phyloP scores from a whole-genome alignment of 2,888 invertebrate species.

The Dendrolimus pini region DNA sequence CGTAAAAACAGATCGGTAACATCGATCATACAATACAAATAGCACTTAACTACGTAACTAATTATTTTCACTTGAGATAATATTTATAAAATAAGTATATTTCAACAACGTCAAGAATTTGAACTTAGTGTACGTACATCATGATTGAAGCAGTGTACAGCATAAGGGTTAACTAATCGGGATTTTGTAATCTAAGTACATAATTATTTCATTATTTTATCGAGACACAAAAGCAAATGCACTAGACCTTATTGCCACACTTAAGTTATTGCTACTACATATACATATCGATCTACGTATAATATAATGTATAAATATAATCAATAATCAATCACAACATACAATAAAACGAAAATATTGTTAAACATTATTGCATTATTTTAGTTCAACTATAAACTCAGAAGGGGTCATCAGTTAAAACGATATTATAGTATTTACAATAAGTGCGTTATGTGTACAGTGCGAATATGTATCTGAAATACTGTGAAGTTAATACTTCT shows the following conservation, averaged over 20 bases:
- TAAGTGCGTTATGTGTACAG: conserved; percentile 52
- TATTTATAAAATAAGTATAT: conserved; percentile 63
- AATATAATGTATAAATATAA: conserved; percentile 63
- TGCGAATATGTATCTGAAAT: conserved; percentile 38
- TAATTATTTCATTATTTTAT: conserved; percentile 20
- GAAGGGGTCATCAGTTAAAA: conserved; percentile 37
- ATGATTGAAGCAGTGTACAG: conserved; percentile 65
- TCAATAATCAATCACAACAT: conserved; percentile 67
- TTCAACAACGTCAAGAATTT: conserved; percentile 61
- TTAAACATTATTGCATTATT: conserved; percentile 65
- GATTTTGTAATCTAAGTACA: conserved; percentile 38
- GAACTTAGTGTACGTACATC: conserved; percentile 61
- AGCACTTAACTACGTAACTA: conserved; percentile 51
- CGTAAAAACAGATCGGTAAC: conserved; percentile 5
- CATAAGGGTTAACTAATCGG: conserved; percentile 30
- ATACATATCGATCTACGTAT: conserved; percentile 58
- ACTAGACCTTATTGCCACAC: conserved; percentile 72
- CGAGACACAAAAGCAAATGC: conserved; percentile 63
- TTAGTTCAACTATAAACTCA: conserved; percentile 43
- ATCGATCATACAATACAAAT: conserved; percentile 45
- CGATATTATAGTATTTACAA: conserved; percentile 31
- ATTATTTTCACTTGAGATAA: conserved; percentile 47
- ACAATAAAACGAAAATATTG: conserved; percentile 64
- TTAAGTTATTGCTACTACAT: conserved; percentile 73
- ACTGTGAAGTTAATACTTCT: conserved; percentile 33